Base-by-base conservation (phyloP, 1,140 invertebrate species). In the Leptinotarsa defecta region DNA sequence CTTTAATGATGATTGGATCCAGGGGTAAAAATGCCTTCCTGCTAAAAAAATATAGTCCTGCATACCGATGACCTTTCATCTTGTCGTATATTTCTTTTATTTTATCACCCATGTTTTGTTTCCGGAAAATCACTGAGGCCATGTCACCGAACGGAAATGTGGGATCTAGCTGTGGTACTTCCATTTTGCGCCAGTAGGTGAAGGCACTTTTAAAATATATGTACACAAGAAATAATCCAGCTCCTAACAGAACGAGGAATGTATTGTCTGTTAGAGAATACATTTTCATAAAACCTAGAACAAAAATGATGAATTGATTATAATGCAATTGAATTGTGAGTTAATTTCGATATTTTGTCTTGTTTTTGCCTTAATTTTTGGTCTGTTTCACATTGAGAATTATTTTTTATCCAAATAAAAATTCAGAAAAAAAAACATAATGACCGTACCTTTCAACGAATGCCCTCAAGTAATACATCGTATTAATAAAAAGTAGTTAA, bases 1-100 rank as follows among this genome's bases (percentile, higher is more conserved):
- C 81, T 78, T 90, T 91, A 0, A 91, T 86, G 0, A 93, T 78
- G 8, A 90, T 88, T 20, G 90, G 83, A 79, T 92, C 89, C 13
- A 88, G 84, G 3, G 88, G 79, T 3, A 90, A 71, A 13, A 84
- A 85, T 4, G 88, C 89, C 72, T 85, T 85, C 13, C 86, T 85
- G 3, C 84, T 84, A 65, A 89, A 86, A 22, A 86, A 86, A 77
- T 88, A 89, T 17, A 87, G 79, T 4, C 88, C 89, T 6, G 81
- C 80, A 74, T 79, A 71, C 48, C 69, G 34, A 11, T 65, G 62
- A 11, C 80, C 83, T 75, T 78, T 75, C 22, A 67, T 65, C 71
- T 78, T 78, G 43, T 78, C 62, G 65, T 84, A 84, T 52, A 84
- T 80, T 70, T 83, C 78, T 43, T 80, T 81, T 24, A 84, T 80